Evolutionary conservation across 2,797 vertebrate species (phyloP), one percentile per base, ranked within the genome.

Genomic region (Rachycentron canadum): DNA sequence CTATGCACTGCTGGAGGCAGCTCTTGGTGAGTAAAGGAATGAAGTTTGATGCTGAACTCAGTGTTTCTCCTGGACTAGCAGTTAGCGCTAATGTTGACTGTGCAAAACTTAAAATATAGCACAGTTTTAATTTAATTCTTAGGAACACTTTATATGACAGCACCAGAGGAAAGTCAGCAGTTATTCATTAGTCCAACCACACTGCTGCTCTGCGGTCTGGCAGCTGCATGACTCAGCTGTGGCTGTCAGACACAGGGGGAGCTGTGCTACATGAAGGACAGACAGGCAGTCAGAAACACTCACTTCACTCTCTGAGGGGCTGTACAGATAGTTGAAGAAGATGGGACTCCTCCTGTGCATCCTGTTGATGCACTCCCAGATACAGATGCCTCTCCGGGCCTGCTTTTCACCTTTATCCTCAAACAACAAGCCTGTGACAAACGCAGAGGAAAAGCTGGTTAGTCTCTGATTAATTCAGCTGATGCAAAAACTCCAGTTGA

Each of bases 291-390:
- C 23, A n/a, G n/a, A 56, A 58, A 62, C 19, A 61, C 87, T 92
- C 94, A 98, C 98, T 87, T 98, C 96, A 1, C 78, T 86, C 90
- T 99, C 97, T 65, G 94, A 83, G 62, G 97, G 96, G 71, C 92
- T 95, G 91, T 97, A 99, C 84, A 99, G 94, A 84, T 99, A 99
- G 95, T 98, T 99, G 92, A 98, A 98, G 95, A 99, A 99, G 90
- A 99, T 63, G 1, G 98, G 97, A 71, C 95, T 97, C 79, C 94
- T 96, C 84, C 94, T 95, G 90, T 99, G 97, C 94, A 97, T 97
- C 87, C 96, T 95, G 87, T 95, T 97, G 88, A 99, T 97, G 82
- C 95, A 97, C 26, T 99, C 98, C 98, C 98, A 99, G 92, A 99
- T 96, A 86, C 97, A 99, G 88, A 99, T 93, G 69, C 98, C 98